phyloP scores from a whole-genome alignment of 2,888 invertebrate species.

The Lochmaea crataegi region DNA sequence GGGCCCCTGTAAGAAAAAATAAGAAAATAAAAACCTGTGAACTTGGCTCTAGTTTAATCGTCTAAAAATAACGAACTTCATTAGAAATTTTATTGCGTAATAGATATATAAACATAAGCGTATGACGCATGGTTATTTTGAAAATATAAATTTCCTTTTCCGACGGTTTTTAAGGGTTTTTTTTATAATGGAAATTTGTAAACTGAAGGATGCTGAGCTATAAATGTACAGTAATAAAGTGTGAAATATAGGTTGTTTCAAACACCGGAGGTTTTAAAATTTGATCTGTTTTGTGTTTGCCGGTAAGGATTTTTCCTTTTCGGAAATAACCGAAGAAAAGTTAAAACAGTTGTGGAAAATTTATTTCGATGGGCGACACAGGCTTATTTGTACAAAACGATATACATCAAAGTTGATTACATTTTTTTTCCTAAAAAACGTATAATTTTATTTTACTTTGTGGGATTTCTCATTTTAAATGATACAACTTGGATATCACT shows the following conservation, averaged over 20 bases:
- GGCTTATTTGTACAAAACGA: too few species aligned
- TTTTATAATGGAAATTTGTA: not conserved
- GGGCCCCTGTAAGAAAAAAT: not conserved
- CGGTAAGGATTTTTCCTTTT: not conserved
- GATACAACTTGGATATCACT: too few species aligned
- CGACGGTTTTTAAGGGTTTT: slow-evolving; percentile 3
- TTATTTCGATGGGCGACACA: too few species aligned
- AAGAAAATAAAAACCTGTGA: slow-evolving; percentile 37
- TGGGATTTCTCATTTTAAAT: too few species aligned
- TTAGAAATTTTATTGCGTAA: slow-evolving; percentile 10
- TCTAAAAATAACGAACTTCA: slow-evolving; percentile 31
- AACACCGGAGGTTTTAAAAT: slow-evolving; percentile 2
- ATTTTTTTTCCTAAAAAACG: too few species aligned
- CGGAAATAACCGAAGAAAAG: not conserved
- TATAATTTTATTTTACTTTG: too few species aligned
- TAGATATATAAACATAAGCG: not conserved
- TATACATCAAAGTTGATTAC: too few species aligned
- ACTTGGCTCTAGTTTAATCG: slow-evolving; percentile 39
- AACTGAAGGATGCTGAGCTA: not conserved
- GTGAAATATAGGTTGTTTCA: not conserved
- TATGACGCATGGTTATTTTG: slow-evolving; percentile 12
- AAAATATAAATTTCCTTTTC: slow-evolving; percentile 14
- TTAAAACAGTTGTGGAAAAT: not conserved
- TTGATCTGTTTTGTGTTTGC: not conserved
- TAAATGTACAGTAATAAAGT: not conserved